Evolutionary conservation across 2,888 invertebrate genomes (phyloP).

Genomic region (Drosophila buzzatii): DNA sequence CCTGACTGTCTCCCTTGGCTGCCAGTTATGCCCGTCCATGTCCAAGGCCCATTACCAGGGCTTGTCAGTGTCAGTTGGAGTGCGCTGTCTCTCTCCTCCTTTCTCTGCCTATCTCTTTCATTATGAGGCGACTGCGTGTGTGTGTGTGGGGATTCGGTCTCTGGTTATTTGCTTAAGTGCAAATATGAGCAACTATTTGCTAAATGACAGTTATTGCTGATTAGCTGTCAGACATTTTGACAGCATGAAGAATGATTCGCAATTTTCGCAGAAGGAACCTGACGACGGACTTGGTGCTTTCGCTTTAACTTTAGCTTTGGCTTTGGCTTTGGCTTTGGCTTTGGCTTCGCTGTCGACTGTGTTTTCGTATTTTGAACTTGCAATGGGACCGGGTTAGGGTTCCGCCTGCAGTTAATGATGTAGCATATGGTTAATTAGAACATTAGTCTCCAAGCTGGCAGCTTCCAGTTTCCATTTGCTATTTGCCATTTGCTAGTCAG

Average conservation of each 20-base stretch:
- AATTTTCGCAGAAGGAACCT: slow-evolving; percentile 62
- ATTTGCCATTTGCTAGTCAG: slow-evolving; percentile 5
- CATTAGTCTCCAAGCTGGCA: slow-evolving; percentile 62
- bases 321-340: not conserved
- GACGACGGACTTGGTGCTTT: slow-evolving; percentile 27
- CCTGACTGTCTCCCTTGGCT: slow-evolving; percentile 19
- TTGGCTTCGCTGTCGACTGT: not conserved
- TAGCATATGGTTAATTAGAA: slow-evolving; percentile 78
- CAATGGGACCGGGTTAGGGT: slow-evolving; percentile 6
- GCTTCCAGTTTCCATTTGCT: slow-evolving; percentile 5
- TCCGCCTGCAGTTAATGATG: slow-evolving; percentile 72
- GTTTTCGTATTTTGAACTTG: not conserved
- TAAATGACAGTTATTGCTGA: slow-evolving; percentile 82
- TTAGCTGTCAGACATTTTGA: slow-evolving; percentile 82
- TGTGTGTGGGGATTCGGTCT: slow-evolving; percentile 26
- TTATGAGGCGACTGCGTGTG: not conserved
- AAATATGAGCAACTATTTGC: slow-evolving; percentile 82
- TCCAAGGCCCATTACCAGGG: slow-evolving; percentile 58
- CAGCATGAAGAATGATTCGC: slow-evolving; percentile 78
- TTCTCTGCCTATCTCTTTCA: slow-evolving; percentile 5
- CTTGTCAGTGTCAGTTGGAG: slow-evolving; percentile 68
- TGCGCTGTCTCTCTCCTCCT: slow-evolving; percentile 6
- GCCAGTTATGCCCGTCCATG: slow-evolving; percentile 47
- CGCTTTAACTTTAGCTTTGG: not conserved
- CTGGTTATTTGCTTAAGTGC: slow-evolving; percentile 81